These are phyloP conservation scores for Dasysyrphus albostriatus DNA, from an alignment of 2,888 invertebrate species.

Conservation along the genomic window DNA sequence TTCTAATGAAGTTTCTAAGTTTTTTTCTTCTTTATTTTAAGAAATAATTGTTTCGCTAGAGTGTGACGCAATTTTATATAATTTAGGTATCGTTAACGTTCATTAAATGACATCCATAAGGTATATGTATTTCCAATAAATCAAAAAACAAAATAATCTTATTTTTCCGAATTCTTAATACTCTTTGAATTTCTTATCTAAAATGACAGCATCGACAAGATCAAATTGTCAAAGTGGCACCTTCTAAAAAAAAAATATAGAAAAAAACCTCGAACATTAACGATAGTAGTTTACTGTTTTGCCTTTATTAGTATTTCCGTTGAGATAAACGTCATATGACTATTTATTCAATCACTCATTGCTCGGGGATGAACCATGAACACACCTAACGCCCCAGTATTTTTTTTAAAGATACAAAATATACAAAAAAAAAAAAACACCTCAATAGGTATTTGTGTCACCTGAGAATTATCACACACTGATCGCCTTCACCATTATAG, in stretches of 20 bases:
- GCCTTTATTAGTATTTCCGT: conserved; percentile 70
- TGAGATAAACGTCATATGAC: conserved; percentile 64
- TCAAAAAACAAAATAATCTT: conserved; percentile 26
- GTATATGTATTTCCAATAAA: conserved; percentile 11
- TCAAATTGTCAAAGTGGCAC: conserved; percentile 48
- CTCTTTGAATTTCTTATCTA: conserved; percentile 57
- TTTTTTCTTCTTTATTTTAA: too few species aligned
- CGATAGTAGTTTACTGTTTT: conserved; percentile 47
- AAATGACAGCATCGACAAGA: conserved; percentile 70
- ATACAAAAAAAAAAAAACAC: neutral
- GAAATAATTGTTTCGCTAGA: too few species aligned
- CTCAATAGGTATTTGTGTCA: conserved; percentile 56
- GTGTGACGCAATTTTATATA: too few species aligned
- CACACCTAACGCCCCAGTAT: conserved; percentile 48
- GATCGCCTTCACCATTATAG: conserved; percentile 63
- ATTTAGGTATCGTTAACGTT: too few species aligned
- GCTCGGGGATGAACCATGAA: conserved; percentile 54
- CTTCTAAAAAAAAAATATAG: conserved; percentile 51
- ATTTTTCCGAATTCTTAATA: conserved; percentile 35
- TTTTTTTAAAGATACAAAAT: conserved; percentile 12
- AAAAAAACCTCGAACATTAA: conserved; percentile 10
- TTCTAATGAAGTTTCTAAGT: too few species aligned
- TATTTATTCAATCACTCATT: conserved; percentile 68
- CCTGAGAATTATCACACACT: conserved; percentile 68
- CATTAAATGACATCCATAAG: neutral